Conservation (phyloP, 2,113 vertebrate species). For the Tonatia bakeri region DNA sequence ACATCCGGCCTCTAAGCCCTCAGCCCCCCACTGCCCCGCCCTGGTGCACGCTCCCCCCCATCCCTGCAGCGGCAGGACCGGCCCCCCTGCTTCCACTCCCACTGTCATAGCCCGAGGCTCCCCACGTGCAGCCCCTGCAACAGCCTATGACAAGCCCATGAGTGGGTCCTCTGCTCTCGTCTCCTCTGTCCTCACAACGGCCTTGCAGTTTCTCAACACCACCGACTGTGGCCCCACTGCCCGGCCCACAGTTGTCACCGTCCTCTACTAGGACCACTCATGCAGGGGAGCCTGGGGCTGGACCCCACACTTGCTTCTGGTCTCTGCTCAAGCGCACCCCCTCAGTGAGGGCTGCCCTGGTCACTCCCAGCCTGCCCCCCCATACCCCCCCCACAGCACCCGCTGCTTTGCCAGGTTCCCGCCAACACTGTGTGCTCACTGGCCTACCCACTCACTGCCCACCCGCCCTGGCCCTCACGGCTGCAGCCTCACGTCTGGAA, state of each 20-base stretch:
- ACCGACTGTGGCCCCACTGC: not conserved
- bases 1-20: rapidly evolving
- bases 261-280: not conserved
- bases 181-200: not conserved
- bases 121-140: not conserved
- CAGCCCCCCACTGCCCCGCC: too few relatives aligned
- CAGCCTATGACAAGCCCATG: rapidly evolving
- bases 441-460: too few relatives aligned
- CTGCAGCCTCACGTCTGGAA: not conserved
- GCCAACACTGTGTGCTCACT: rapidly evolving
- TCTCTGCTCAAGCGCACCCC: not conserved
- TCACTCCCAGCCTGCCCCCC: not conserved
- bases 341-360: rapidly evolving
- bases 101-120: not conserved
- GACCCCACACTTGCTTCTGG: not conserved
- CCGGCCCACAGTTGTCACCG: rapidly evolving
- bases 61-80: rapidly evolving
- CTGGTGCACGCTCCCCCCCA: rapidly evolving
- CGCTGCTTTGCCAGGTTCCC: not conserved
- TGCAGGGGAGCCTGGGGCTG: not conserved
- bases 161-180: not conserved
- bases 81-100: not conserved
- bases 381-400: rapidly evolving
- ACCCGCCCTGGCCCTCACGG: not conserved
- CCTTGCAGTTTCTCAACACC: too few relatives aligned